Evolutionary conservation across 2,113 vertebrate species (phyloP).

Genomic region (Melanerpes formicivorus): DNA sequence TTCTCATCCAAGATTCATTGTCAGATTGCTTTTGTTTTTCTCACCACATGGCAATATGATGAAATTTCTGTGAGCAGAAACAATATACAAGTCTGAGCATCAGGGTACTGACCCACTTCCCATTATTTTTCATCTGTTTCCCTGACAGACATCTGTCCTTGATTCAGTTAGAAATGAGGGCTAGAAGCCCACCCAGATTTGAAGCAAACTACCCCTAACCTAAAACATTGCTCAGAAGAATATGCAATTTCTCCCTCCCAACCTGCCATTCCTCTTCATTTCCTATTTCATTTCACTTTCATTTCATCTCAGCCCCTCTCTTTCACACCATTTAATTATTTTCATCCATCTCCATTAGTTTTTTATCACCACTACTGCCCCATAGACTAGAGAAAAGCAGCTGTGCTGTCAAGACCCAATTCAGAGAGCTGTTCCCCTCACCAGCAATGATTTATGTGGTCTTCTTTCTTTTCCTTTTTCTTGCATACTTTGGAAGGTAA

Average conservation of each 20-base stretch:
- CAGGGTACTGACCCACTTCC: background rate
- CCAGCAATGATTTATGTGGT: constrained; percentile 5
- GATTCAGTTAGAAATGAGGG: background rate
- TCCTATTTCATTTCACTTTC: constrained; percentile 37
- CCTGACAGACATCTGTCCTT: background rate
- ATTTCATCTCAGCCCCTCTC: constrained; percentile 1
- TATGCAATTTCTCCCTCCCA: constrained; percentile 5
- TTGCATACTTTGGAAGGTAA: accelerated
- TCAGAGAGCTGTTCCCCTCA: background rate
- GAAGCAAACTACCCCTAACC: background rate
- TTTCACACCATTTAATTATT: constrained; percentile 25
- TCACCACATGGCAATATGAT: background rate
- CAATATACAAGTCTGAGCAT: background rate
- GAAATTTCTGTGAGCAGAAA: background rate
- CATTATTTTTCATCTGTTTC: background rate
- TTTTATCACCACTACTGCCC: background rate
- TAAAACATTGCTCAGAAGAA: background rate
- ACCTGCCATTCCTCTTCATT: constrained; percentile 38
- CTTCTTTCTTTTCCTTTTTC: background rate
- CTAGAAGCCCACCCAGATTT: background rate
- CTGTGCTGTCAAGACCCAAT: background rate
- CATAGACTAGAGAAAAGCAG: background rate
- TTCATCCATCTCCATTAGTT: constrained; percentile 43
- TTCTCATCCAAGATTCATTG: background rate
- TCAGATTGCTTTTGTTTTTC: background rate